Conservation (phyloP, 2,797 vertebrate genomes). For the Myripristis jacobus region DNA sequence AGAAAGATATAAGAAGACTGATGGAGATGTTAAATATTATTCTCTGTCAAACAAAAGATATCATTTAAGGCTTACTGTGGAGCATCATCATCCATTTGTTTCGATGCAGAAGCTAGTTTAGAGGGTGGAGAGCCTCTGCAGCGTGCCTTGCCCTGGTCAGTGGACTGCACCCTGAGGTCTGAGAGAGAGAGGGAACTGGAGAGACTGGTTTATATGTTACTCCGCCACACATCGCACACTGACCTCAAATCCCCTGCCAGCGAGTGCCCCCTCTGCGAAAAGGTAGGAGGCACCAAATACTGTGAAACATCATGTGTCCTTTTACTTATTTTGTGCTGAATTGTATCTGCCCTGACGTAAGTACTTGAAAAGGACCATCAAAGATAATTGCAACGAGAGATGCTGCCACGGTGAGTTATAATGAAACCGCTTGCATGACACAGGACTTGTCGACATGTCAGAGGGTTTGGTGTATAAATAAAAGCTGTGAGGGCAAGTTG, state of each 20-base stretch:
- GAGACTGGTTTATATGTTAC: slow-evolving; percentile 76
- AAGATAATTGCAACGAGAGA: background rate
- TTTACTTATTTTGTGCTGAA: background rate
- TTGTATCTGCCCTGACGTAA: too few relatives aligned
- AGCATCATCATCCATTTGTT: background rate
- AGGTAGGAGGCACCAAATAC: slow-evolving; percentile 55
- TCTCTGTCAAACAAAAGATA: background rate
- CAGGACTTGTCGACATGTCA: background rate
- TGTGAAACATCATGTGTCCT: background rate
- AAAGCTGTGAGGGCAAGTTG: too few relatives aligned
- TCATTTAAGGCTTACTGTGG: background rate
- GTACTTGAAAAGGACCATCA: background rate
- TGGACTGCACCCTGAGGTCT: slow-evolving; percentile 26
- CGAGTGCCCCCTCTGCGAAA: slow-evolving; percentile 72
- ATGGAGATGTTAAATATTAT: background rate
- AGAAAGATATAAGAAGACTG: too few relatives aligned
- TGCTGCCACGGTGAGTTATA: background rate
- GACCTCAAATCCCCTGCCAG: slow-evolving; percentile 67
- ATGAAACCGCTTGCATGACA: background rate
- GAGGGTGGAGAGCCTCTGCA: slow-evolving; percentile 1
- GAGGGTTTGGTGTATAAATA: background rate
- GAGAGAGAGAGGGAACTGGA: slow-evolving; percentile 79
- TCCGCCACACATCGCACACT: slow-evolving; percentile 73
- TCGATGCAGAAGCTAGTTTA: slow-evolving; percentile 7
- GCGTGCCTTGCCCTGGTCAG: slow-evolving; percentile 11